A percentile compares a stretch with the other conserved stretches of the same genome.
Evolutionary conservation across 2,888 invertebrate genomes (phyloP).

Genomic region (Cerceris rybyensis): DNA sequence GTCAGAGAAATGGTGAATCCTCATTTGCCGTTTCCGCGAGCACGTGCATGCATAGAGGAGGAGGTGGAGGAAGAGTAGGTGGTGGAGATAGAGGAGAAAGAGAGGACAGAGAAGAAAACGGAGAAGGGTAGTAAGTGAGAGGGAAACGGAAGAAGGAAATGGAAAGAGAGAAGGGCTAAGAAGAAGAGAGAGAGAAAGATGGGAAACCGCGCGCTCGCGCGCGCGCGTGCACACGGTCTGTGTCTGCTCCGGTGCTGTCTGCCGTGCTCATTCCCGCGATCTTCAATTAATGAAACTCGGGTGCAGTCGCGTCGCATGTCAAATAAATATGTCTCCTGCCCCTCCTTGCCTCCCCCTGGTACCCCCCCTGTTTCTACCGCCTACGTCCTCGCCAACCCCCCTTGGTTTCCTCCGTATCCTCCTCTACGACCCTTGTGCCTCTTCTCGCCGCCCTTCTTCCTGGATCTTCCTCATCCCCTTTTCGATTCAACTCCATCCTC

Average conservation of each 20-base stretch:
- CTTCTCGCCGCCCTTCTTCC: conserved; percentile 67
- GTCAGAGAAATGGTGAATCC: conserved; percentile 80
- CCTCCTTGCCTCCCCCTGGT: conserved; percentile 50
- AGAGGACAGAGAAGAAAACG: conserved; percentile 15
- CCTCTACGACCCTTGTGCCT: conserved; percentile 58
- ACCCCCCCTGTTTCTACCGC: conserved; percentile 53
- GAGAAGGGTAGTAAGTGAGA: conserved; percentile 22
- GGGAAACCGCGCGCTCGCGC: conserved; percentile 48
- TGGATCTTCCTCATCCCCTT: conserved; percentile 64
- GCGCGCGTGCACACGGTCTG: conserved; percentile 62
- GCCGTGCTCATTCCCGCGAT: conserved; percentile 81
- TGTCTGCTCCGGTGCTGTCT: conserved; percentile 78
- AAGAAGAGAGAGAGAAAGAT: conserved; percentile 43
- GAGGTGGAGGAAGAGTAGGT: conserved; percentile 37
- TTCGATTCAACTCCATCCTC: conserved; percentile 52
- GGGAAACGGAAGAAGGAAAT: conserved; percentile 35
- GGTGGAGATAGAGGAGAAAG: conserved; percentile 22
- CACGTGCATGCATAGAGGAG: conserved; percentile 58
- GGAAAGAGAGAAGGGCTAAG: conserved; percentile 58
- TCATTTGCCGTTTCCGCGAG: conserved; percentile 78
- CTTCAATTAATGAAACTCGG: conserved; percentile 82
- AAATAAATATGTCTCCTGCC: conserved; percentile 81
- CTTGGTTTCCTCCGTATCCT: conserved; percentile 35
- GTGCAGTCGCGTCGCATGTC: conserved; percentile 82
- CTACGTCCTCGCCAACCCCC: conserved; percentile 40